A percentile compares a stretch with the other conserved stretches of the same genome.
phyloP scores from a whole-genome alignment of 2,797 vertebrate genomes.

The Nyctibius grandis region DNA sequence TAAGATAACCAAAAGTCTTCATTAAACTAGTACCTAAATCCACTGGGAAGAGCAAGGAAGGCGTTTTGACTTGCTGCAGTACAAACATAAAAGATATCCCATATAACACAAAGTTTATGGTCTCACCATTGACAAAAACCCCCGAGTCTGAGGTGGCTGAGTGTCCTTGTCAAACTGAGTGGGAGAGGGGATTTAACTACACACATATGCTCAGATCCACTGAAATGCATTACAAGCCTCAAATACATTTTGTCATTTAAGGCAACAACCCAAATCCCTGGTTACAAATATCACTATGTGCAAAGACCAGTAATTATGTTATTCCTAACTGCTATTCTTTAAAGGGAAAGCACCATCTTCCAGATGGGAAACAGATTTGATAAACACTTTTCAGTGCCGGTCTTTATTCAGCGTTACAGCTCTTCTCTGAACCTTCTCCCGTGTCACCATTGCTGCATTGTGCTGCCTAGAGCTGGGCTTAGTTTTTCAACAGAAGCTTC shows the following conservation, averaged over 20 bases:
- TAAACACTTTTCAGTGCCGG: not conserved
- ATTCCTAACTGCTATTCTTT: not conserved
- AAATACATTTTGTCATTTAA: not conserved
- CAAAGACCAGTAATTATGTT: not conserved
- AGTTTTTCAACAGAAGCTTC: not conserved
- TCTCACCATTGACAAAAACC: not conserved
- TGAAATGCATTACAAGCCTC: not conserved
- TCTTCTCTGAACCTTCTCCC: not conserved
- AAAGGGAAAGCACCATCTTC: not conserved
- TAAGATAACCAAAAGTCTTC: not conserved
- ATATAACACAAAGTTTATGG: not conserved
- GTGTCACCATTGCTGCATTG: not conserved
- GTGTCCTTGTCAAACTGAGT: not conserved
- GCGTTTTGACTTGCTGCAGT: not conserved
- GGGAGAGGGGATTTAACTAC: not conserved
- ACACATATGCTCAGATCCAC: not conserved
- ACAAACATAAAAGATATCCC: not conserved
- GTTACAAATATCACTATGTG: not conserved
- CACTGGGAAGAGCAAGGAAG: not conserved
- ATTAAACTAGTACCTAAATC: not conserved
- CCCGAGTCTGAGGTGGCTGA: not conserved
- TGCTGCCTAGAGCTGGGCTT: not conserved
- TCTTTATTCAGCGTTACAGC: not conserved
- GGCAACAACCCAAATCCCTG: not conserved
- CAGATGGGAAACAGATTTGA: not conserved